These are phyloP conservation scores for Prinia subflava DNA, from an alignment of 2,113 vertebrate genomes.

Conservation along the genomic window DNA sequence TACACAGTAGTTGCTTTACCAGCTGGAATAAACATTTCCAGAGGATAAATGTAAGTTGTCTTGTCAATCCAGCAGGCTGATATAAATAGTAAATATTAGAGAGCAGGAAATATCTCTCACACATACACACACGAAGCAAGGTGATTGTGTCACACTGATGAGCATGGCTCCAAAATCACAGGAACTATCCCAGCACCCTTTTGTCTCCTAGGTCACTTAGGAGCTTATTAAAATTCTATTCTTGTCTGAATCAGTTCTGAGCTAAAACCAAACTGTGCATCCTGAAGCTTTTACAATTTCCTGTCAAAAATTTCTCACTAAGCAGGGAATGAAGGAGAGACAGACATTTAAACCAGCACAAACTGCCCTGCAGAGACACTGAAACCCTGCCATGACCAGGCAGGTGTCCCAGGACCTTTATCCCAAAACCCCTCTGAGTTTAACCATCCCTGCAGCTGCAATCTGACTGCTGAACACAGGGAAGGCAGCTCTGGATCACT, in stretches of 20 bases:
- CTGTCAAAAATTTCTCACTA: background rate
- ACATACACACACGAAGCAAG: background rate
- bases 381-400: background rate
- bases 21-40: background rate
- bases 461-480: background rate
- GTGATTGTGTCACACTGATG: background rate
- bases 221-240: background rate
- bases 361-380: background rate
- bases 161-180: background rate
- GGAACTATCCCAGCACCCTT: background rate
- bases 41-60: background rate
- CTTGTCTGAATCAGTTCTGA: background rate
- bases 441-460: background rate
- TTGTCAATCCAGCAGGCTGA: background rate
- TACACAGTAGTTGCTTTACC: background rate
- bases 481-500: accelerated
- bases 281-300: background rate
- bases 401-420: background rate
- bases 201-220: background rate
- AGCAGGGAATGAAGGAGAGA: background rate
- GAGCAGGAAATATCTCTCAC: background rate
- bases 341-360: background rate
- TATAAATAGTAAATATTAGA: background rate
- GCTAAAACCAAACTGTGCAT: background rate
- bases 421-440: background rate